phyloP scores from a whole-genome alignment of 2,113 vertebrate species.

The Prinia subflava region DNA sequence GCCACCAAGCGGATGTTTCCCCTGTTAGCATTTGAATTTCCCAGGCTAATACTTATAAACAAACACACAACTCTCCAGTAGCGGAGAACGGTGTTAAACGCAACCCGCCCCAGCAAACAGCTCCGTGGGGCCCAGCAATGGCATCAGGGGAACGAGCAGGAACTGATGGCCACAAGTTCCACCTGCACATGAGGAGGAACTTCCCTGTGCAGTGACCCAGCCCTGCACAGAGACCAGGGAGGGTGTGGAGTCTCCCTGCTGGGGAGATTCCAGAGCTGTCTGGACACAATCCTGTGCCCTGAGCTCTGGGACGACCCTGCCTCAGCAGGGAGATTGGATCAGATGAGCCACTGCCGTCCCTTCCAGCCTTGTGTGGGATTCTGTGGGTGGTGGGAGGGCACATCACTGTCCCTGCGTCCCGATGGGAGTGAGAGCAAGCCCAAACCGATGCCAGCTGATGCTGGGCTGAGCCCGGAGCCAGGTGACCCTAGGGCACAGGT shows the following conservation, averaged over 20 bases:
- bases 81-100: accelerated
- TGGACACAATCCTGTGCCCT: not conserved
- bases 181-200: not conserved
- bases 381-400: not conserved
- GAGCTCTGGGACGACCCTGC: not conserved
- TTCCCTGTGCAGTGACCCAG: not conserved
- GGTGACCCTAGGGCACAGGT: accelerated
- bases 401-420: accelerated
- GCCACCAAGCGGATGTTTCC: constrained; percentile 15
- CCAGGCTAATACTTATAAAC: accelerated
- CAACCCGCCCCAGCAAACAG: not conserved
- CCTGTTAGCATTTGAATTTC: not conserved
- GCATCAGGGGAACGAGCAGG: not conserved
- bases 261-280: not conserved
- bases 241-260: accelerated
- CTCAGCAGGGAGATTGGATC: not conserved
- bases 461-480: too few species aligned
- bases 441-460: accelerated
- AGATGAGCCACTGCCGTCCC: not conserved
- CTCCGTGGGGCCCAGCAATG: not conserved
- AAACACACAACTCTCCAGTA: accelerated
- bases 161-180: too few species aligned
- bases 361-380: not conserved
- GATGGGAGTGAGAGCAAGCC: accelerated
- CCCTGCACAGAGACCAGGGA: not conserved